Conservation (phyloP, 2,888 invertebrate species). For the Phaedon cochleariae region DNA sequence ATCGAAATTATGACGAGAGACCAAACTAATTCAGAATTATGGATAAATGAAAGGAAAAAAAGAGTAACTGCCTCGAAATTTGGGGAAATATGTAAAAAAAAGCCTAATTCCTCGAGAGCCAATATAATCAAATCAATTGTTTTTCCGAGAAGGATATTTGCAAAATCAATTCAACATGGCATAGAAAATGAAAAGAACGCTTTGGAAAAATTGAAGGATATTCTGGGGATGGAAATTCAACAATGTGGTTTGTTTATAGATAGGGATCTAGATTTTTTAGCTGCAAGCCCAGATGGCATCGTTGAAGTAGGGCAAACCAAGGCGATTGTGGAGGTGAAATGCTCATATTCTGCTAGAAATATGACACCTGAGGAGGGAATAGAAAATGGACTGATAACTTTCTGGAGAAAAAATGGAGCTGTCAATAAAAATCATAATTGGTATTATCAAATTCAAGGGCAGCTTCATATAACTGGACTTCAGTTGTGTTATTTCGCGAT, state of each 20-base stretch:
- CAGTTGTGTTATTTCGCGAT: slow-evolving; percentile 45
- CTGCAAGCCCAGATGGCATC: slow-evolving; percentile 46
- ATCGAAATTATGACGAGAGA: neutral
- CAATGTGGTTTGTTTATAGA: slow-evolving; percentile 44
- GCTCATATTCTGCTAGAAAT: slow-evolving; percentile 45
- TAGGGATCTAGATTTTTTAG: slow-evolving; percentile 41
- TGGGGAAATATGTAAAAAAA: neutral
- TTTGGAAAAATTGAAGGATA: slow-evolving; percentile 38
- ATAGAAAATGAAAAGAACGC: slow-evolving; percentile 36
- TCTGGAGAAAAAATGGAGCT: slow-evolving; percentile 27
- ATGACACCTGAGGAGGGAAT: slow-evolving; percentile 39
- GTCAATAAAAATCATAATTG: slow-evolving; percentile 42
- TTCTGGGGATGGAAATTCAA: slow-evolving; percentile 27
- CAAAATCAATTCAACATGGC: too few species aligned
- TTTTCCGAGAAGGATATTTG: too few species aligned
- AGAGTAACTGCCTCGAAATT: neutral
- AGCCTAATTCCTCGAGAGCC: neutral
- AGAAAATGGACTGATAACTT: slow-evolving; percentile 33
- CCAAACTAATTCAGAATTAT: neutral
- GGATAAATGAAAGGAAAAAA: neutral
- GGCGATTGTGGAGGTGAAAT: slow-evolving; percentile 45
- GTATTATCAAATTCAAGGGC: slow-evolving; percentile 49
- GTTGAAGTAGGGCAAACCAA: slow-evolving; percentile 32
- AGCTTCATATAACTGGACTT: slow-evolving; percentile 42
- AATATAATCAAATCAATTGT: too few species aligned